phyloP scores from a whole-genome alignment of 92 coral and sea anemone genomes.

The Ricordea florida region DNA sequence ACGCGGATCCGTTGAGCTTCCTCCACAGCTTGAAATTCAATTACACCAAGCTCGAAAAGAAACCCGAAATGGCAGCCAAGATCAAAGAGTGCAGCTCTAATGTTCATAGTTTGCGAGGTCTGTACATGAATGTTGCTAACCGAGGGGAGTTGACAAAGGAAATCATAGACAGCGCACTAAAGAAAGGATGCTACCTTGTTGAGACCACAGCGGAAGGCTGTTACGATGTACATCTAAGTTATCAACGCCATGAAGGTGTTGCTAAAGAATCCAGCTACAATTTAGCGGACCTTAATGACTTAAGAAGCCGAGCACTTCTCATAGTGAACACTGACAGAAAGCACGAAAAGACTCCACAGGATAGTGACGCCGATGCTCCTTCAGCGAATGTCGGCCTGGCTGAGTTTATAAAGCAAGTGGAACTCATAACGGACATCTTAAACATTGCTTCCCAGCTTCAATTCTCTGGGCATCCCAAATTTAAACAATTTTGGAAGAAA shows the following conservation, averaged over 20 bases:
- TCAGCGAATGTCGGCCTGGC: conserved; percentile 45
- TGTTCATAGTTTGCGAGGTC: conserved; percentile 81
- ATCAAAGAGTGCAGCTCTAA: conserved; percentile 74
- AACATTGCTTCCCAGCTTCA: conserved; percentile 39
- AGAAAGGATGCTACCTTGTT: conserved; percentile 70
- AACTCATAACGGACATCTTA: conserved; percentile 75
- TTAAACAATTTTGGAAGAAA: conserved; percentile 38
- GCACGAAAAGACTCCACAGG: not conserved
- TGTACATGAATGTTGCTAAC: conserved; percentile 84
- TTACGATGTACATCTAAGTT: conserved; percentile 63
- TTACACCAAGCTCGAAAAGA: conserved; percentile 34
- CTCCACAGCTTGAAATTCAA: conserved; percentile 14
- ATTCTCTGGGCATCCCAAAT: conserved; percentile 75
- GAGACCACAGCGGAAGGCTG: conserved; percentile 28
- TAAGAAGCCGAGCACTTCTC: conserved; percentile 95
- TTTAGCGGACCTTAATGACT: conserved; percentile 81
- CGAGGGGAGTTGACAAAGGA: conserved; percentile 93
- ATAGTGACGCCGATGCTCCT: not conserved
- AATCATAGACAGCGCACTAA: conserved; percentile 72
- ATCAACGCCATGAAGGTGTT: conserved; percentile 55
- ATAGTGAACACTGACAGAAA: conserved; percentile 83
- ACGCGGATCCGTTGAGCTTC: conserved; percentile 36
- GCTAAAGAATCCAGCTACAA: conserved; percentile 58
- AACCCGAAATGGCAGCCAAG: conserved; percentile 78
- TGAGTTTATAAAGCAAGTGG: conserved; percentile 72